These are phyloP conservation scores for Agrilus planipennis DNA, from an alignment of 1,140 invertebrate species.

Conservation along the genomic window DNA sequence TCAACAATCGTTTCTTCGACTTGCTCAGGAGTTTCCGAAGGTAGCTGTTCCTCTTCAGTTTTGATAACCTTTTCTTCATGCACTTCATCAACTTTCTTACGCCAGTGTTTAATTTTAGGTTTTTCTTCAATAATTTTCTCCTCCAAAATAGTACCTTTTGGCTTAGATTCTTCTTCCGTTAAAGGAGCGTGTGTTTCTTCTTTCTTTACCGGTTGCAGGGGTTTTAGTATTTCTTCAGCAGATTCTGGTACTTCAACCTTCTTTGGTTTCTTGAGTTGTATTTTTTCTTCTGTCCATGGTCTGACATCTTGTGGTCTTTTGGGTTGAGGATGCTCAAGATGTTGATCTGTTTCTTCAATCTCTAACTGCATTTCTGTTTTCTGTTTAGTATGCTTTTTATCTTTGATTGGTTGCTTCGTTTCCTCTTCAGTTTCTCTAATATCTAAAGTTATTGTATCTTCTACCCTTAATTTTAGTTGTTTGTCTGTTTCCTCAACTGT, in stretches of 20 bases:
- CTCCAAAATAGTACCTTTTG: too few species aligned
- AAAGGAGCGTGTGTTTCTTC: too few species aligned
- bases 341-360: slow-evolving; percentile 4
- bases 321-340: too few species aligned
- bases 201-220: too few species aligned
- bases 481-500: slow-evolving; percentile 4
- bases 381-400: slow-evolving; percentile 6
- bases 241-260: neutral
- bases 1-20: slow-evolving; percentile 15
- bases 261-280: neutral
- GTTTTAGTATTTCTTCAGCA: slow-evolving; percentile 3
- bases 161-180: slow-evolving; percentile 2
- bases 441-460: too few species aligned
- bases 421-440: too few species aligned
- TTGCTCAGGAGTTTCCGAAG: slow-evolving; percentile 9
- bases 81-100: slow-evolving; percentile 9
- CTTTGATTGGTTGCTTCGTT: slow-evolving; percentile 8
- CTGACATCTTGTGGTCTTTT: too few species aligned
- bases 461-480: too few species aligned
- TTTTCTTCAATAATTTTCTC: too few species aligned
- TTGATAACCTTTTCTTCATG: slow-evolving; percentile 23
- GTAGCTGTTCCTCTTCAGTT: too few species aligned
- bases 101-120: too few species aligned
- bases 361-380: neutral
- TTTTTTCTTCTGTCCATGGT: too few species aligned